Evolutionary conservation across 2,888 invertebrate species (phyloP), one percentile per base, ranked within the genome.

Genomic region (Anoncus sp.): DNA sequence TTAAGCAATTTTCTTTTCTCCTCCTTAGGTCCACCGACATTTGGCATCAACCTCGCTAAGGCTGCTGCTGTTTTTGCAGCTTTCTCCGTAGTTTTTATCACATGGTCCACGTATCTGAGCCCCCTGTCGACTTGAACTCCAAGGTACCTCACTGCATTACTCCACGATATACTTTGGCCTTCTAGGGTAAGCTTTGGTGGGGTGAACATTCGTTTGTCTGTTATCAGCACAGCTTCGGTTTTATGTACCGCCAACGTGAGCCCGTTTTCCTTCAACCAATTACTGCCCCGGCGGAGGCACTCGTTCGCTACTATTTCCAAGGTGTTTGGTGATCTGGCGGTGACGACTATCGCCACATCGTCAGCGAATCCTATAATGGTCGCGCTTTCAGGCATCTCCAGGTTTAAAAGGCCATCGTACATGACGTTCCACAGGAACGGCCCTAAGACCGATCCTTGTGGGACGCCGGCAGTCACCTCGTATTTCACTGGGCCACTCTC

Each of bases 81-180:
- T 31, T 66, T 67, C 35, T 59, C 51, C 20, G 63, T 7, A 9
- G 38, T 22, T 49, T 51, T 4, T 7, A 22, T 38, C 1, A 38
- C 65, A 51, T 65, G 49, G 2, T 65, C 38, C 22, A 51, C 51
- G 51, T 16, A 65, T 10, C 51, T 10, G 1, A 66, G 66, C 2
- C 55, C 43, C 3, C 18, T 14, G 43, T 83, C 84, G 0, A 86
- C 22, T 9, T 20, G 43, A 4, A 83, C 73, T 0, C 84, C 85
- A 1, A 86, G 71, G 55, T 85, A 86, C n/a, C 45, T 49, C 5
- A 14, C 49, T 22, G 63, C 49, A 6, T 27, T 12, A n/a, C 51
- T 65, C 10, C 38, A 51, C 10, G 51, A 22, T 9, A 65, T 65
- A 4, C 38, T 9, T 45, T 38, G 22, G 2, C 65, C 51, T n/a